phyloP scores from a whole-genome alignment of 2,888 invertebrate species.

The Caenorhabditis virilis region DNA sequence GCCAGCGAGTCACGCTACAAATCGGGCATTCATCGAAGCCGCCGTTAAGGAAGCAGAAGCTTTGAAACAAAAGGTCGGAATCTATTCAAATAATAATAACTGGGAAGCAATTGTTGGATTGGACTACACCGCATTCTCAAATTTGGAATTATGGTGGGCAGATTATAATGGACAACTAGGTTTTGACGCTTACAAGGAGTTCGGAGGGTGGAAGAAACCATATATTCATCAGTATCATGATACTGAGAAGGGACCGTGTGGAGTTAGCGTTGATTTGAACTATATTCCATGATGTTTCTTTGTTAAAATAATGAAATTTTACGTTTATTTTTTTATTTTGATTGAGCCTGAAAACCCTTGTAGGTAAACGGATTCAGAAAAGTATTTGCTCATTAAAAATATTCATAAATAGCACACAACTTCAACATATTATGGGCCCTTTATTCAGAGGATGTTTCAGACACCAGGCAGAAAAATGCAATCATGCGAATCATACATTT shows the following conservation, averaged over 20 bases:
- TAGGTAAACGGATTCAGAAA: no score
- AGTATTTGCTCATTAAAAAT: no score
- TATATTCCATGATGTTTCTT: constrained; percentile 15
- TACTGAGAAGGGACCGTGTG: constrained; percentile 34
- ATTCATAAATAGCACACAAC: no score
- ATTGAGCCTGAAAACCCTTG: no score
- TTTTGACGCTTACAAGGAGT: constrained; percentile 17
- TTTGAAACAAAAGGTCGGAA: constrained; percentile 28
- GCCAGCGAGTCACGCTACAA: no score
- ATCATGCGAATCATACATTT: no score
- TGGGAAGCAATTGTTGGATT: no score
- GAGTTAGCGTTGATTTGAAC: constrained; percentile 41
- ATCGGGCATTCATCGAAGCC: constrained; percentile 42
- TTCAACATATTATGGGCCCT: no score
- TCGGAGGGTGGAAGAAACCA: constrained; percentile 45
- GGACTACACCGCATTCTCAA: constrained; percentile 30
- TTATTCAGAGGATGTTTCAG: no score
- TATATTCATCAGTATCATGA: constrained; percentile 39
- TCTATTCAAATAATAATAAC: constrained; percentile 50
- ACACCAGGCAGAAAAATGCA: no score
- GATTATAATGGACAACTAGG: constrained; percentile 38
- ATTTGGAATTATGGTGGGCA: constrained; percentile 49
- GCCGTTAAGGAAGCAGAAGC: constrained; percentile 21
- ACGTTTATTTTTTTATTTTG: no score
- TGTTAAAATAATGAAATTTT: no score